Base-by-base conservation (phyloP, 2,113 vertebrate genomes). In the Ctenodactylus gundi region DNA sequence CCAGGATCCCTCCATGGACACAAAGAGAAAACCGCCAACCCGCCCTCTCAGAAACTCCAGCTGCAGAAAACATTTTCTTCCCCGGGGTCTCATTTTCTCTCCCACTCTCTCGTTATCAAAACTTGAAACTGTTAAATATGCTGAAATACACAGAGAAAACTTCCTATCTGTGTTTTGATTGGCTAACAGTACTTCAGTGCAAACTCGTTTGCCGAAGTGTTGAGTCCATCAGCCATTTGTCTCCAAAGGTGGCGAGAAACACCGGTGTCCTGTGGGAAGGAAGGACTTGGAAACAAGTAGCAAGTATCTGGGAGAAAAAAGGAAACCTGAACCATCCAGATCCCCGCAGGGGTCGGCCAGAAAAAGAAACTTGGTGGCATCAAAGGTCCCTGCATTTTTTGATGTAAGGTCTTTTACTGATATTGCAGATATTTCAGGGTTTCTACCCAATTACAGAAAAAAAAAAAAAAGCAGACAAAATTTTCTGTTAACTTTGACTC, bases 151-250 rank as follows among this genome's bases (percentile, higher is more conserved):
- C 18, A 23, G 6, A n/a, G 49, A 53, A 80, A 46, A 31, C 41
- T 14, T 6, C n/a, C 0, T 76, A 51, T 65, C 84, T 84, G 75
- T 82, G 18, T 86, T 94, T 83, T 31, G 39, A 77, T 49, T 39
- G 58, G 18, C 64, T 68, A 6, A 49, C 34, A 72, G 17, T 14
- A 46, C 53, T 57, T 65, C 27, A 29, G 39, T 80, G 92, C 49
- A 64, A 86, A 68, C 49, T 53, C 4, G 0, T 64, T 88, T 81
- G 53, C 55, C n/a, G 34, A 83, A 86, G 82, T 78, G 83, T 53
- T 55, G 85, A 31, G 49, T 82, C 73, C 15, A 3, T 62, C 65
- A 36, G 91, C 67, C 95, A 70, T 91, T 94, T 94, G 53, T 94
- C 73, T 90, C 78, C 57, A 44, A 65, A 86, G 64, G 83, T 83